phyloP scores from a whole-genome alignment of 2,113 vertebrate genomes.

The Apodemus sylvaticus region DNA sequence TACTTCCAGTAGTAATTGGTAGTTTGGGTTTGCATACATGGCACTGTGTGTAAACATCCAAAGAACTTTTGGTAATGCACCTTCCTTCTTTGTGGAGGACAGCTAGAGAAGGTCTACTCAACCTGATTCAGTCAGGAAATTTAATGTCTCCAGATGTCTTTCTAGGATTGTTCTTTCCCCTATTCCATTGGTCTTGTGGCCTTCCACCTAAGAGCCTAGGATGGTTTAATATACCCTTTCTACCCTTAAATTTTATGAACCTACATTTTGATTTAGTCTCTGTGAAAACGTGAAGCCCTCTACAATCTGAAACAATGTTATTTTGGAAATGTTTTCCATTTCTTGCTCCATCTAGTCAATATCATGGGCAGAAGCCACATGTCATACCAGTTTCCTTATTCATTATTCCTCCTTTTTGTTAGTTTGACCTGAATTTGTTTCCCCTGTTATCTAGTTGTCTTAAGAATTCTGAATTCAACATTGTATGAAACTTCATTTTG shows the following conservation, averaged over 20 bases:
- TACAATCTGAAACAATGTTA: neutral
- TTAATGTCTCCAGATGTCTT: neutral
- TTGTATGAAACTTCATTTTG: neutral
- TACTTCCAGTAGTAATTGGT: neutral
- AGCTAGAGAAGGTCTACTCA: neutral
- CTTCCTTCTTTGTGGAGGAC: neutral
- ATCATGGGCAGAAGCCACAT: neutral
- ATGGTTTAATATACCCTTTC: neutral
- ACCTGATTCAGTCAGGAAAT: neutral
- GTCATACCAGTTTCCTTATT: neutral
- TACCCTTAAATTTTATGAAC: neutral
- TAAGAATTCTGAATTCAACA: constrained; percentile 6
- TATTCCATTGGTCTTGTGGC: neutral
- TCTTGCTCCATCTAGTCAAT: neutral
- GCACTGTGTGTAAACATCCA: neutral
- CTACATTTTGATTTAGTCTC: neutral
- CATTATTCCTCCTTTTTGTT: neutral
- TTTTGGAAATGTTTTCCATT: neutral
- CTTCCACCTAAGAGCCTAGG: neutral
- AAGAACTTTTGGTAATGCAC: neutral
- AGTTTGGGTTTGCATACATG: neutral
- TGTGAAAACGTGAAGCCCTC: neutral
- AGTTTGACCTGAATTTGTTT: neutral
- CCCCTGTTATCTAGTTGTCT: neutral
- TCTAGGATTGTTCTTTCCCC: neutral